Evolutionary conservation across 2,113 vertebrate genomes (phyloP).

Genomic region (Chaetodon auriga): DNA sequence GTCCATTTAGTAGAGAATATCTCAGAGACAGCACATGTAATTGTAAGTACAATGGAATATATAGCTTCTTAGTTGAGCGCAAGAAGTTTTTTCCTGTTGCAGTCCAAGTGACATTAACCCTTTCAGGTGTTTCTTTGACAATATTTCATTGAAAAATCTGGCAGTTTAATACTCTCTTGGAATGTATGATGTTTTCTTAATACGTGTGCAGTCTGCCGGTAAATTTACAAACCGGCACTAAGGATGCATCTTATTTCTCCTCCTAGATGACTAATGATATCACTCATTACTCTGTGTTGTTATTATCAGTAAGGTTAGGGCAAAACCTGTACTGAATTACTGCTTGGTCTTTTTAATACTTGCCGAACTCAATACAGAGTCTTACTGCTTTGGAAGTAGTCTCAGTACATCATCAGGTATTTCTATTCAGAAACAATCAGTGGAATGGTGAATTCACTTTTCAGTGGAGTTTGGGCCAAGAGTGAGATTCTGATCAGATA

Average conservation of each 20-base stretch:
- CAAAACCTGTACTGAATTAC: too few species aligned
- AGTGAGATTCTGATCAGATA: neutral
- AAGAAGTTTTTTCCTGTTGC: neutral
- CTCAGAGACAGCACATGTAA: neutral
- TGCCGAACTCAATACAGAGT: neutral
- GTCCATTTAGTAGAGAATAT: neutral
- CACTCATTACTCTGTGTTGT: neutral
- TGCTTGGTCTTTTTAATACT: too few species aligned
- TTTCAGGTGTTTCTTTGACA: neutral
- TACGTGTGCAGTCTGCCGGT: neutral
- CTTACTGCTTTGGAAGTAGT: neutral
- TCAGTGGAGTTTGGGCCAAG: neutral
- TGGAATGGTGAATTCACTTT: neutral
- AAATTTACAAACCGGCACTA: neutral
- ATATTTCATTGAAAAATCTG: neutral
- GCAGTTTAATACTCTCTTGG: neutral
- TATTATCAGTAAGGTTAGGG: neutral
- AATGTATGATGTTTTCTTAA: neutral
- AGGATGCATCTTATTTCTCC: neutral
- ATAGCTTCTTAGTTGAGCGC: neutral
- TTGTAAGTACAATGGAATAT: neutral
- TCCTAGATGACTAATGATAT: neutral
- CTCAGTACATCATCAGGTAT: neutral
- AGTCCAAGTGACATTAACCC: neutral
- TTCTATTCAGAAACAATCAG: neutral